Base-by-base conservation (phyloP, 2,888 invertebrate species). In the Cylindroiulus punctatus region DNA sequence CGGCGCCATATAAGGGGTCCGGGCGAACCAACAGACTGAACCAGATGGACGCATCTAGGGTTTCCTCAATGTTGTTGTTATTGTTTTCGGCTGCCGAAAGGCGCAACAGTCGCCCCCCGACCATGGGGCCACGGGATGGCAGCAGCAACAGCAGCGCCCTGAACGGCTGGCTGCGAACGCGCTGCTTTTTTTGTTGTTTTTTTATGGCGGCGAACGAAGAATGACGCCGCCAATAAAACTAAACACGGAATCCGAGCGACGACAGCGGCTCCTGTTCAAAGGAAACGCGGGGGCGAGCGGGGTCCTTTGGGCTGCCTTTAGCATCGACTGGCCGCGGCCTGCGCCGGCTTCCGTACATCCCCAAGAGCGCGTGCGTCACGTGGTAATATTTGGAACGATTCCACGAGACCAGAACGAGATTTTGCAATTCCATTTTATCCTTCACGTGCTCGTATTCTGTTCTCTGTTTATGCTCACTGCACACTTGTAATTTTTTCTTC, bases 21-120 rank as follows among this genome's bases (percentile, higher is more conserved):
- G 14, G 3, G 47, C 14, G 57, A 57, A 57, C n/a, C 8, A 57
- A 57, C 57, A 57, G 57, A 57, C 57, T 57, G 57, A 19, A 57
- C 57, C 57, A 57, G 57, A 57, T 57, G 57, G 57, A 57, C 57
- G 17, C 57, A 5, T 57, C 57, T 57, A 57, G 57, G 57, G 57
- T 57, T 57, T 57, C 57, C 57, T 57, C 57, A 57, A 57, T 57
- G 57, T 57, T 57, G 57, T 57, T 57, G 57, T 57, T 57, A 57
- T 57, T 57, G 57, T 57, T 57, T 57, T 57, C 57, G 19, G 57
- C n/a, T 36, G 36, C 36, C 36, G 36, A 47, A 12, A 47, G 47
- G 47, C 47, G 17, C 36, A 47, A 17, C 47, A 47, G 47, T n/a
- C 22, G 57, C 57, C n/a, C n/a, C 57, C 3, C 3, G 17, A 47